phyloP scores from a whole-genome alignment of 2,797 vertebrate species.

The Monodelphis domestica region DNA sequence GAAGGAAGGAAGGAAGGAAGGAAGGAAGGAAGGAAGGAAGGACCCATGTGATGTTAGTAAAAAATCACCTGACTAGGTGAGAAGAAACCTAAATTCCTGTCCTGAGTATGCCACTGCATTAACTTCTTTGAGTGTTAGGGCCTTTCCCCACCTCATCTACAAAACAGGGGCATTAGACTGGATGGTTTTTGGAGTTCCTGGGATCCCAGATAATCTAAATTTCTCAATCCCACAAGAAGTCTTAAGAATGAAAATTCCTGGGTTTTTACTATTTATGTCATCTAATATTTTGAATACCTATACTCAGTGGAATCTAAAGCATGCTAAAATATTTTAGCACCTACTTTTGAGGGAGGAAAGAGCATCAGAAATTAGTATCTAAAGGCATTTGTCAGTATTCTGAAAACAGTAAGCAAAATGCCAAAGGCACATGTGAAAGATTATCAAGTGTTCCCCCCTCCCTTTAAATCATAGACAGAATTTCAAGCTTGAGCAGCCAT shows the following conservation, averaged over 20 bases:
- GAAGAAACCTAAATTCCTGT: not conserved
- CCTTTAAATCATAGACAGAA: not conserved
- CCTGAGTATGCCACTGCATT: not conserved
- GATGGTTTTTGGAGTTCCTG: not conserved
- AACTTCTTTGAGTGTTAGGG: not conserved
- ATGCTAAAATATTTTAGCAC: slow-evolving; percentile 10
- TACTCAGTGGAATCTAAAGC: not conserved
- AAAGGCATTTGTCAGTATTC: not conserved
- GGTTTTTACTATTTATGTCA: not conserved
- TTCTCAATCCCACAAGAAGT: not conserved
- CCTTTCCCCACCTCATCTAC: not conserved
- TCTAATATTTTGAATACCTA: not conserved
- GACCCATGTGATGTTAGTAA: not conserved
- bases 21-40: not conserved
- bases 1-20: no score
- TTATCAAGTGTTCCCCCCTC: not conserved
- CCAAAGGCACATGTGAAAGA: slow-evolving; percentile 8
- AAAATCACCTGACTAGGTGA: not conserved
- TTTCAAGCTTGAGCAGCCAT: slow-evolving; percentile 24
- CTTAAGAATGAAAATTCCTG: not conserved
- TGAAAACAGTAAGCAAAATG: slow-evolving; percentile 16
- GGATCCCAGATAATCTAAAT: not conserved
- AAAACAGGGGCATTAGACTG: not conserved
- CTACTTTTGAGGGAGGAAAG: slow-evolving; percentile 42
- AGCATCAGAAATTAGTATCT: slow-evolving; percentile 23